phyloP scores from a whole-genome alignment of 2,113 vertebrate species.

The Sakesphorus luctuosus region DNA sequence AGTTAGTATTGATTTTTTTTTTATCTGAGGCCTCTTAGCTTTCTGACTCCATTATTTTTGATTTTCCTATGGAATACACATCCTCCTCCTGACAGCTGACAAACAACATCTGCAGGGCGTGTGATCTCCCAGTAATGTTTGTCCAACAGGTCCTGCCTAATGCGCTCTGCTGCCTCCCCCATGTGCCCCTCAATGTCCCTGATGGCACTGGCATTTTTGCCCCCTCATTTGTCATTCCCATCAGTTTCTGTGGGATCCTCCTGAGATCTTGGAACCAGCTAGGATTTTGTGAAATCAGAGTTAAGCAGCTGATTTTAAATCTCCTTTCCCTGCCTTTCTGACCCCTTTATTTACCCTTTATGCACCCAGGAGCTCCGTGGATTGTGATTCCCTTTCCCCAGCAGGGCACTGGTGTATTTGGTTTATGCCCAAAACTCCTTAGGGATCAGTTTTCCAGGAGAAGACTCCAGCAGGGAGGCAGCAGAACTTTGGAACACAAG shows the following conservation, averaged over 20 bases:
- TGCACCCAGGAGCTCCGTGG: accelerated
- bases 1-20: slow-evolving; percentile 82
- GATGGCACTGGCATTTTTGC: slow-evolving; percentile 67
- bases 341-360: background rate
- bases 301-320: background rate
- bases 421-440: background rate
- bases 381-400: background rate
- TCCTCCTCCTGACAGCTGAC: slow-evolving; percentile 85
- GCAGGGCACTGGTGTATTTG: background rate
- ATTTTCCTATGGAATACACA: slow-evolving; percentile 88
- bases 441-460: background rate
- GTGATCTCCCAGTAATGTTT: slow-evolving; percentile 88
- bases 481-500: background rate
- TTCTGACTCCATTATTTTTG: slow-evolving; percentile 87
- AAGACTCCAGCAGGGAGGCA: background rate
- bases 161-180: slow-evolving; percentile 75
- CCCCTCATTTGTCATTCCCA: slow-evolving; percentile 67
- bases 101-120: slow-evolving; percentile 88
- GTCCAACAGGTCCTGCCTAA: slow-evolving; percentile 83
- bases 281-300: background rate
- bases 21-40: slow-evolving; percentile 71
- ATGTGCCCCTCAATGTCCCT: slow-evolving; percentile 74
- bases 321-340: background rate
- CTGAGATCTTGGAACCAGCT: background rate
- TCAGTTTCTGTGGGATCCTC: background rate